phyloP scores from a whole-genome alignment of 2,888 invertebrate species.

The Microplitis deprimator region DNA sequence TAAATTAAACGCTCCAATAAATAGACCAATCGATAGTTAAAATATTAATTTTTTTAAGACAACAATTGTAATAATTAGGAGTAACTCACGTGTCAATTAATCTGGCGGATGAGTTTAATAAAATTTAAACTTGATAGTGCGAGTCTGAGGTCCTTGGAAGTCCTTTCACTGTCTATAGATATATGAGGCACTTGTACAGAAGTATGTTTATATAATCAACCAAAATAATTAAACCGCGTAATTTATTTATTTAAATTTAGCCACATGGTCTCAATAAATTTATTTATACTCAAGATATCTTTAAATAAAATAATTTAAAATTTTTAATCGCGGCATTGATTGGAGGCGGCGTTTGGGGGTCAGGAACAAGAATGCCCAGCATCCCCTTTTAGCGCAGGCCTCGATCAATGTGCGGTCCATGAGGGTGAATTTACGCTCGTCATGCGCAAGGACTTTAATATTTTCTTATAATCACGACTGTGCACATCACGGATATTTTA shows the following conservation, averaged over 20 bases:
- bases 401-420: conserved; percentile 62
- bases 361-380: conserved; percentile 57
- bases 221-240: conserved; percentile 47
- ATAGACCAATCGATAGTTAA: neutral
- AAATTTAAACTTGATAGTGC: conserved; percentile 20
- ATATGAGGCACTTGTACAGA: conserved; percentile 56
- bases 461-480: neutral
- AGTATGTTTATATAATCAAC: conserved; percentile 47
- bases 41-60: neutral
- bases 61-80: neutral
- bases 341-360: conserved; percentile 58
- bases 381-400: conserved; percentile 59
- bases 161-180: conserved; percentile 41
- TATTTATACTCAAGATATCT: conserved; percentile 54
- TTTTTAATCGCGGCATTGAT: conserved; percentile 63
- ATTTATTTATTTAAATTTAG: conserved; percentile 53
- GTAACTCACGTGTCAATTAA: conserved; percentile 13
- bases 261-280: conserved; percentile 55
- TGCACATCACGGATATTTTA: conserved; percentile 23
- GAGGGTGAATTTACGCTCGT: conserved; percentile 52
- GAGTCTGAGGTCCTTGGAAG: conserved; percentile 5
- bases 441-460: conserved; percentile 51
- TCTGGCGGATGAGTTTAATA: neutral
- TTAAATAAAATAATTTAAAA: conserved; percentile 52
- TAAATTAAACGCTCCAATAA: conserved; percentile 26